A percentile compares a stretch with the other conserved stretches of the same genome.
These are phyloP conservation scores for Lanistes nyassanus DNA, from an alignment of 1,140 invertebrate species.

Conservation along the genomic window DNA sequence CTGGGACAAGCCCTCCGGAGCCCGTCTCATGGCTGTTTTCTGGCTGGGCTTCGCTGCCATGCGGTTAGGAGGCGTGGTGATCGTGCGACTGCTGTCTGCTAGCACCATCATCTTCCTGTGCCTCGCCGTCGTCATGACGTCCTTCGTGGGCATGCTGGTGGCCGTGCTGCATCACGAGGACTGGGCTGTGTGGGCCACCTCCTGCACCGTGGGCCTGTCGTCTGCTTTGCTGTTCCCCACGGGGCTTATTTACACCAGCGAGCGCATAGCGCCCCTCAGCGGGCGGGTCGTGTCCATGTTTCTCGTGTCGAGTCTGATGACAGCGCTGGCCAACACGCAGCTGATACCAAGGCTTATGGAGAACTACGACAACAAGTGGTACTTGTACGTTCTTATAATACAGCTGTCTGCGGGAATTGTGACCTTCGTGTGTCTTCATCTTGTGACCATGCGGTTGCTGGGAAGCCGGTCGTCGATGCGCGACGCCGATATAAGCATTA, in stretches of 20 bases:
- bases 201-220: constrained; percentile 4
- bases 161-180: neutral
- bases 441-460: neutral
- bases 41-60: constrained; percentile 7
- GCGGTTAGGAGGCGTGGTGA: neutral
- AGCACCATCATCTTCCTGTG: neutral
- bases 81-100: neutral
- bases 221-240: constrained; percentile 3
- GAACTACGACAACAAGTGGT: neutral
- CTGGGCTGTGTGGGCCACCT: constrained; percentile 8
- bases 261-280: neutral
- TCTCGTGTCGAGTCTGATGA: neutral
- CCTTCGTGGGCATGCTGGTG: constrained; percentile 1
- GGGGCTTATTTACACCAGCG: neutral
- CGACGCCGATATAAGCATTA: too few relatives aligned
- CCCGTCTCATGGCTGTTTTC: neutral
- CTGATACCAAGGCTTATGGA: neutral
- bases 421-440: neutral
- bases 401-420: neutral
- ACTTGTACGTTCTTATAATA: neutral
- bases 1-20: constrained; percentile 10
- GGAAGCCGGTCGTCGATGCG: neutral
- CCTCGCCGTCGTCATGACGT: neutral
- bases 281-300: neutral
- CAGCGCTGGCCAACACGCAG: neutral